Evolutionary conservation across 23 tunicate species (phyloP).

Genomic region (Oikopleura dioica): DNA sequence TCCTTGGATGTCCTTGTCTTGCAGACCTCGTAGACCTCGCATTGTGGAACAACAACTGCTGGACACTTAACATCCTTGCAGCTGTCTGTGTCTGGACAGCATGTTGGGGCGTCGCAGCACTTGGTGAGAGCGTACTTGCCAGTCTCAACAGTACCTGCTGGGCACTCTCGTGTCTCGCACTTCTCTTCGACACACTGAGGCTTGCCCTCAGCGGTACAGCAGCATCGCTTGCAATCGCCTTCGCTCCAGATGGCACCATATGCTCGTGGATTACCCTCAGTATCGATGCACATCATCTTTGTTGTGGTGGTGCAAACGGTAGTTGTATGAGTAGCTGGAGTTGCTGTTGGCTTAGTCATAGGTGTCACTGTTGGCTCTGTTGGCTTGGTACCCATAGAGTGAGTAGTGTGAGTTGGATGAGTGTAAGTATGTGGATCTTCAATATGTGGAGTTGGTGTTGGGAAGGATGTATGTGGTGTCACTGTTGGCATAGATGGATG

Average conservation of each 20-base stretch:
- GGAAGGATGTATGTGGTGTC: background rate
- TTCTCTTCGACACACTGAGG: slow-evolving; percentile 36
- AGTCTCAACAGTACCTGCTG: slow-evolving; percentile 20
- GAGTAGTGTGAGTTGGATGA: no score
- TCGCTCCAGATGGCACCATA: background rate
- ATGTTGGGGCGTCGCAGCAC: background rate
- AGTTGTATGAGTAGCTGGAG: slow-evolving; percentile 22
- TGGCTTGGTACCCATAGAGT: no score
- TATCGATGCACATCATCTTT: background rate
- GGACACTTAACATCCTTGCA: background rate
- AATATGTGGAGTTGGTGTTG: background rate
- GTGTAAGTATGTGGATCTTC: background rate
- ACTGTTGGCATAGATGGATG: background rate
- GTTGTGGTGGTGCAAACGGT: background rate
- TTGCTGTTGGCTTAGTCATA: background rate
- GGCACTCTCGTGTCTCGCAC: slow-evolving; percentile 51
- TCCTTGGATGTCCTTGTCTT: slow-evolving; percentile 14
- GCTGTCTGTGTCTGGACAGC: background rate
- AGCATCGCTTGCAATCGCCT: background rate
- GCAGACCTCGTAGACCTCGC: background rate
- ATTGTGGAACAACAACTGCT: background rate
- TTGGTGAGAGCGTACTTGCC: background rate
- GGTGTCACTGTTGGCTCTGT: background rate
- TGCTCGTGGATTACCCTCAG: background rate
- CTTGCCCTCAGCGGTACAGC: background rate